Base-by-base conservation (phyloP, 2,797 vertebrate species). In the Zalophus californianus region DNA sequence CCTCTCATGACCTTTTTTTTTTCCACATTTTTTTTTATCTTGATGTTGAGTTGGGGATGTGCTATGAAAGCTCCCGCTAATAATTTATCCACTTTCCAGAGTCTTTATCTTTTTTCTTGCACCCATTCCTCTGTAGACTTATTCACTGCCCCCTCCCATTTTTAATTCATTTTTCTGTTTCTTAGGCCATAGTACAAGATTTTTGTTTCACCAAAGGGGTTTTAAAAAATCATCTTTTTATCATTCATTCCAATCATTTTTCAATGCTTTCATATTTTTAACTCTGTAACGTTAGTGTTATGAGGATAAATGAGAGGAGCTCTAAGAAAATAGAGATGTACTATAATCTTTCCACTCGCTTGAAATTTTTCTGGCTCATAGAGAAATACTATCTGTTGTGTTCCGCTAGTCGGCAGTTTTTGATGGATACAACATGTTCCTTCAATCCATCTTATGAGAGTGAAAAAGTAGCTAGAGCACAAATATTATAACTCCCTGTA, bases 151-250 rank as follows among this genome's bases (percentile, higher is more conserved):
- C 27, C 23, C 12, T 50, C 16, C 0, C 5, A 72, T 70, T 96
- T 98, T 75, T 96, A 95, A 96, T 54, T 94, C 32, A 60, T 92
- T 41, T 62, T 70, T 93, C 48, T 94, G 50, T 90, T 70, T 97
- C 95, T 95, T 92, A 14, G 94, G 32, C 93, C 15, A 90, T 44
- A 0, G 0, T 82, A 44, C 85, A 90, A 62, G 13, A 52, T 77
- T 90, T 82, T 78, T 60, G n/a, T 73, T 79, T 86, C 52, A 79
- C 62, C 18, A 60, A 44, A 56, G 13, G 8, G 8, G 7, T 11
- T 94, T 52, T 8, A 72, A 87, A 78, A 52, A 48, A 11, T 25
- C 10, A 85, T 72, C n/a, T 56, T 86, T 70, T 54, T 18, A 41
- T 85, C 20, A 94, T 86, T 94, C 97, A 89, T 95, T 97, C 54